Evolutionary conservation across 53 echinoderm and acorn worm genomes (phyloP).

Genomic region (Patiria pectinifera): DNA sequence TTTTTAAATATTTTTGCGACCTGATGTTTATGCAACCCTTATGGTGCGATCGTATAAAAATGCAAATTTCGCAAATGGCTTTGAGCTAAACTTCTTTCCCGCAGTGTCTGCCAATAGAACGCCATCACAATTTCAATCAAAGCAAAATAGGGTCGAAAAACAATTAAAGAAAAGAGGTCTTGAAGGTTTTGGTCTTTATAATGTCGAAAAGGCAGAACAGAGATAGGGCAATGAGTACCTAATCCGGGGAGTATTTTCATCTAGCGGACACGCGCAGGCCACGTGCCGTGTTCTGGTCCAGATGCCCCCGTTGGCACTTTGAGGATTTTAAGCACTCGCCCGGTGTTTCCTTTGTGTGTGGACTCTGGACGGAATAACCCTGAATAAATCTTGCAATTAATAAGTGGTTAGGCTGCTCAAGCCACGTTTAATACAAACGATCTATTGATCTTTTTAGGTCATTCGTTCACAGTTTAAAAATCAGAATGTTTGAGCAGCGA

Average conservation of each 20-base stretch:
- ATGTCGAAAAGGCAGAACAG: too few relatives aligned
- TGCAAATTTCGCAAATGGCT: too few relatives aligned
- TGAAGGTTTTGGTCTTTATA: too few relatives aligned
- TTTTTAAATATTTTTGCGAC: neutral
- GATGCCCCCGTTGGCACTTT: neutral
- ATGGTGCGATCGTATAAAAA: too few relatives aligned
- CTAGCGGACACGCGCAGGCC: neutral
- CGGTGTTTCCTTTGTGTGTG: neutral
- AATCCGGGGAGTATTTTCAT: too few relatives aligned
- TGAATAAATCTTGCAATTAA: constrained; percentile 9
- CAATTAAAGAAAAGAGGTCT: too few relatives aligned
- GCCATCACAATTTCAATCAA: too few relatives aligned
- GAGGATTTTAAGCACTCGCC: too few relatives aligned
- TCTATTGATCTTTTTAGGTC: neutral
- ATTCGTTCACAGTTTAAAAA: neutral
- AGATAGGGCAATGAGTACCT: too few relatives aligned
- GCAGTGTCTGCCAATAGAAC: too few relatives aligned
- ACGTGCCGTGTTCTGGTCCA: neutral
- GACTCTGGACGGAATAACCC: neutral
- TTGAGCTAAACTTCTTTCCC: too few relatives aligned
- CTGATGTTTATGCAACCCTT: neutral
- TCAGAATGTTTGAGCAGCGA: neutral
- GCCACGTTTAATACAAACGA: neutral
- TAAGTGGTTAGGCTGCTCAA: neutral
- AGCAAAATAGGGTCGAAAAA: too few relatives aligned